A percentile compares a stretch with the other conserved stretches of the same genome.
Conservation (phyloP, 1,140 invertebrate genomes). For the Batillaria attramentaria region DNA sequence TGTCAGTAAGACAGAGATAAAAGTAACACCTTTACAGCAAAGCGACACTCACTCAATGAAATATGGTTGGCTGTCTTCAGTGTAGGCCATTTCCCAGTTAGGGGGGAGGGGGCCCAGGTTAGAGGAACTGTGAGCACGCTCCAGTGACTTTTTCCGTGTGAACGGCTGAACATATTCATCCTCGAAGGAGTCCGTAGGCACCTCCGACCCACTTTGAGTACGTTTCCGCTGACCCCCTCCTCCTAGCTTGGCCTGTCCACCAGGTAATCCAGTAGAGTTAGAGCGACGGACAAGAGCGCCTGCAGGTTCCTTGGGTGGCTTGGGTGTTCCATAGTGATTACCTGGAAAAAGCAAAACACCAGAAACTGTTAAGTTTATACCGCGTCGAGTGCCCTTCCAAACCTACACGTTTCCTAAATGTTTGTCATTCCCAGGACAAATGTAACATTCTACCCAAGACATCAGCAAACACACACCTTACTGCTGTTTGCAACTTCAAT, state of each 20-base stretch:
- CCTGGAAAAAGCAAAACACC: slow-evolving; percentile 57
- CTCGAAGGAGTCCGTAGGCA: slow-evolving; percentile 49
- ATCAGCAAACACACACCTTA: too few species aligned
- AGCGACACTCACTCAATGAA: slow-evolving; percentile 93
- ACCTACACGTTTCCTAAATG: too few species aligned
- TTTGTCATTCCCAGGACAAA: too few species aligned
- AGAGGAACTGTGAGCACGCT: slow-evolving; percentile 52
- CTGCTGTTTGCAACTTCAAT: too few species aligned
- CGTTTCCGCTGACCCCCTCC: slow-evolving; percentile 74
- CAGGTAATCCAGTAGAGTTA: slow-evolving; percentile 72
- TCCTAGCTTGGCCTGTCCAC: slow-evolving; percentile 74
- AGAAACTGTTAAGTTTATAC: too few species aligned
- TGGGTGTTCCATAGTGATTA: slow-evolving; percentile 74
- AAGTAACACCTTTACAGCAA: background rate
- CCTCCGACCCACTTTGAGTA: slow-evolving; percentile 57
- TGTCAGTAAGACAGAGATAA: background rate
- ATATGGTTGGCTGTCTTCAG: slow-evolving; percentile 95
- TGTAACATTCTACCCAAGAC: too few species aligned
- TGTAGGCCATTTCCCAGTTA: slow-evolving; percentile 98
- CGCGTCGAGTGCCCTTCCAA: too few species aligned
- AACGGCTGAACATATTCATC: slow-evolving; percentile 55
- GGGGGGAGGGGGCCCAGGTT: slow-evolving; percentile 89
- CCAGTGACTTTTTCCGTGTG: slow-evolving; percentile 60
- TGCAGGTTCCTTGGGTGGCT: slow-evolving; percentile 71
- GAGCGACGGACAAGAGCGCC: slow-evolving; percentile 56